These are phyloP conservation scores for Apodemia duryi DNA, from an alignment of 2,888 invertebrate species.

Conservation along the genomic window DNA sequence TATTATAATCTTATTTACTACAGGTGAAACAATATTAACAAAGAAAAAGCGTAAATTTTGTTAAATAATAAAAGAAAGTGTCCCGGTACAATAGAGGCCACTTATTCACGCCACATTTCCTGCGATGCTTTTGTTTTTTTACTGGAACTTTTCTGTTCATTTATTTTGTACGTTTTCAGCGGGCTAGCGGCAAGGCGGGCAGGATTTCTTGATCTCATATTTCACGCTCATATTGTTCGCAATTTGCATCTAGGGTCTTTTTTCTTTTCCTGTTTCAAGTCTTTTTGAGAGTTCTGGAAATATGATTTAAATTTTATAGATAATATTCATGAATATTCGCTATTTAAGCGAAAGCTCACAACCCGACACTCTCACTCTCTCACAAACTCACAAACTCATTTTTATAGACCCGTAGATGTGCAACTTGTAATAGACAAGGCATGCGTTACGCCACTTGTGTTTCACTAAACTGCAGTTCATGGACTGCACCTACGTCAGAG, in stretches of 20 bases:
- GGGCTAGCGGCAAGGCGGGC: slow-evolving; percentile 35
- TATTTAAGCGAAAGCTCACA: too few relatives aligned
- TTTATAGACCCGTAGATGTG: too few relatives aligned
- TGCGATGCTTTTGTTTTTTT: slow-evolving; percentile 63
- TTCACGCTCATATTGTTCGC: slow-evolving; percentile 75
- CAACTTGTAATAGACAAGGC: too few relatives aligned
- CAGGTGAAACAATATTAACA: slow-evolving; percentile 12
- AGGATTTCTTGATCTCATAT: slow-evolving; percentile 78
- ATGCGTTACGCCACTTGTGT: too few relatives aligned
- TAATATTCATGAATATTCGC: too few relatives aligned
- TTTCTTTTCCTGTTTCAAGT: slow-evolving; percentile 7
- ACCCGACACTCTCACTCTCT: too few relatives aligned
- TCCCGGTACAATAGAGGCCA: slow-evolving; percentile 50
- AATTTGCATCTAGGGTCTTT: slow-evolving; percentile 44
- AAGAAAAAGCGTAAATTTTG: slow-evolving; percentile 24
- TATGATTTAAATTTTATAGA: not conserved
- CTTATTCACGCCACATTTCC: slow-evolving; percentile 73
- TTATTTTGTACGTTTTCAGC: slow-evolving; percentile 56
- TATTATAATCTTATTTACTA: slow-evolving; percentile 5
- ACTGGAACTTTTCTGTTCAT: slow-evolving; percentile 68
- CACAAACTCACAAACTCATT: too few relatives aligned
- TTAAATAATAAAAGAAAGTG: slow-evolving; percentile 42
- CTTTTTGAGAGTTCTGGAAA: not conserved
- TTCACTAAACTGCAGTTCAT: too few relatives aligned
- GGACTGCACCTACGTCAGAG: too few relatives aligned